A percentile compares a stretch with the other conserved stretches of the same genome.
Conservation (phyloP, 2,797 vertebrate genomes). For the Anolis apletophallus region DNA sequence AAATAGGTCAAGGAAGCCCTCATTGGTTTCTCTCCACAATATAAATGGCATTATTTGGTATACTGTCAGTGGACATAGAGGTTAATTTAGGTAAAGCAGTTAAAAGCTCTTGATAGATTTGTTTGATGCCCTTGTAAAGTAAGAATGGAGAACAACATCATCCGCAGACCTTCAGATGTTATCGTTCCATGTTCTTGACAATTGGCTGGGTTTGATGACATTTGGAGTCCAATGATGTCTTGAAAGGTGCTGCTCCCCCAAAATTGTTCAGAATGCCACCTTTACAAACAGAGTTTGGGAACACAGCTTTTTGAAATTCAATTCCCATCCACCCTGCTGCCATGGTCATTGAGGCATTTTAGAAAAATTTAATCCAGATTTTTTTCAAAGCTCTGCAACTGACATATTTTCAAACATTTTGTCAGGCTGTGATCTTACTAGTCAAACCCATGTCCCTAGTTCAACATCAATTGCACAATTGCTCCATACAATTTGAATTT, state of each 20-base stretch:
- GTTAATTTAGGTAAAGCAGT: neutral
- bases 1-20: neutral
- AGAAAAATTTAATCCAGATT: neutral
- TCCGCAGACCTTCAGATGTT: neutral
- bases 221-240: neutral
- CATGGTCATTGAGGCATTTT: no score
- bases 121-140: neutral
- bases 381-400: neutral
- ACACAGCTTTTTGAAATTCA: no score
- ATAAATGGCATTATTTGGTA: neutral
- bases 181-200: neutral
- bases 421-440: neutral
- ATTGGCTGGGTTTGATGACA: neutral
- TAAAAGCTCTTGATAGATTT: neutral
- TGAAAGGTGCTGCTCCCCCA: neutral
- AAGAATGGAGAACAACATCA: neutral
- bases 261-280: neutral
- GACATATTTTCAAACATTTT: neutral
- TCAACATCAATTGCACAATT: neutral
- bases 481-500: neutral
- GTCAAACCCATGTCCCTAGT: neutral
- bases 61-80: neutral
- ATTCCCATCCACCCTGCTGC: neutral
- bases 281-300: no score
- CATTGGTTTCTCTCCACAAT: neutral